Percentiles rank a stretch among this genome's conserved stretches.
These are phyloP conservation scores for Nothobranchius kuhntae DNA, from an alignment of 2,113 vertebrate genomes.

Conservation along the genomic window DNA sequence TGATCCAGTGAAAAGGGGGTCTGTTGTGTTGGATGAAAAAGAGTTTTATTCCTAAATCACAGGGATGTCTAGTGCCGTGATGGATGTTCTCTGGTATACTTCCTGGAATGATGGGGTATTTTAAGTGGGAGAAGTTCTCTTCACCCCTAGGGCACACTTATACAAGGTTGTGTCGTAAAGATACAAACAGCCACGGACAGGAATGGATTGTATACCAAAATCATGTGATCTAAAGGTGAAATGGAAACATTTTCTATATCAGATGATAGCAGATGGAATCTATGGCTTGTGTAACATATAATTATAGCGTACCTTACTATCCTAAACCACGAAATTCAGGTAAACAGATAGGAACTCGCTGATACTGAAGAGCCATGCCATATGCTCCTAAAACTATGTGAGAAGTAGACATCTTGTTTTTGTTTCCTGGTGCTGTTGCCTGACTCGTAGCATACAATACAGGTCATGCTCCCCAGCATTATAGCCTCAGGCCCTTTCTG, in stretches of 20 bases:
- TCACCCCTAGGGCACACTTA: background rate
- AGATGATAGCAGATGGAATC: background rate
- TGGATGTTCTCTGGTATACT: background rate
- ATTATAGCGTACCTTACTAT: background rate
- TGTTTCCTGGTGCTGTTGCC: background rate
- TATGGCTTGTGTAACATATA: too few species aligned
- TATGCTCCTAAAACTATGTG: slow-evolving; percentile 2
- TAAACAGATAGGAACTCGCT: background rate
- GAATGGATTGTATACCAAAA: background rate
- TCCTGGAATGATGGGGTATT: background rate
- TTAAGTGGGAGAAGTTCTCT: slow-evolving; percentile 4
- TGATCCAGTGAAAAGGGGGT: background rate
- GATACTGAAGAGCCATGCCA: background rate
- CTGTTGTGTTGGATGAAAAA: slow-evolving; percentile 4
- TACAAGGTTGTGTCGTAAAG: background rate
- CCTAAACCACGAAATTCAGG: background rate
- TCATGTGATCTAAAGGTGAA: background rate
- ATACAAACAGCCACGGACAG: background rate
- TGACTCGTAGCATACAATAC: slow-evolving; percentile 13
- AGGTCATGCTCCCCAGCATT: slow-evolving; percentile 3
- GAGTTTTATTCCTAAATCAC: background rate
- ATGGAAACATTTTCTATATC: background rate
- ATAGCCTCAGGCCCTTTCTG: background rate
- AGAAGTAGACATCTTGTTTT: background rate
- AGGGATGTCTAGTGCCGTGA: slow-evolving; percentile 4